A percentile compares a stretch with the other conserved stretches of the same genome.
Evolutionary conservation across 1,140 invertebrate species (phyloP).

Genomic region (Rhynchophorus ferrugineus): DNA sequence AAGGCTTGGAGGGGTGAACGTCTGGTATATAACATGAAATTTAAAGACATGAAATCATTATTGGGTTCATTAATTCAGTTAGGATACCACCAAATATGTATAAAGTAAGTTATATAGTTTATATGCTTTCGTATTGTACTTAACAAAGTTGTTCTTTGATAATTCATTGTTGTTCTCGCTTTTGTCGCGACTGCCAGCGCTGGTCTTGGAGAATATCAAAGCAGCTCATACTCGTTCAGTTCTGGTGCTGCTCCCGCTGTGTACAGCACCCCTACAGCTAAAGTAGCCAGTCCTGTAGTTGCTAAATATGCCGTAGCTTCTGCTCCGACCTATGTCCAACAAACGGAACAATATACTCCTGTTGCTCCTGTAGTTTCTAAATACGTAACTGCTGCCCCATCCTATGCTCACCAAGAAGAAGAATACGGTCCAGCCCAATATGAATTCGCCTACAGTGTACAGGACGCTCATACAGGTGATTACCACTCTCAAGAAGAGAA

Average conservation of each 20-base stretch:
- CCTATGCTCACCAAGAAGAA: constrained; percentile 17
- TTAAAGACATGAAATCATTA: too few species aligned
- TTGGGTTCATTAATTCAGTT: too few species aligned
- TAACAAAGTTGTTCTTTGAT: too few species aligned
- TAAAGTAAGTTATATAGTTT: too few species aligned
- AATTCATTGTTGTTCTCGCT: constrained; percentile 44
- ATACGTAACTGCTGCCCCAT: constrained; percentile 33
- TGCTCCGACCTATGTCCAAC: constrained; percentile 5
- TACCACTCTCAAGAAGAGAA: constrained; percentile 29
- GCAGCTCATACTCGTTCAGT: constrained; percentile 5
- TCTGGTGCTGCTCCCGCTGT: constrained; percentile 6
- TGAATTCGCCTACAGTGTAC: constrained; percentile 25
- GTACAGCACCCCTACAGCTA: constrained; percentile 10
- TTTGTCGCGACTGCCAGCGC: constrained; percentile 42
- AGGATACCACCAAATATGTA: too few species aligned
- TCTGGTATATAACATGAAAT: too few species aligned
- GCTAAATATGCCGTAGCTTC: neutral
- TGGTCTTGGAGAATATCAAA: constrained; percentile 28
- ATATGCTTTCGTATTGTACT: too few species aligned
- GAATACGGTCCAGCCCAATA: constrained; percentile 27
- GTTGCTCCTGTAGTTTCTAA: constrained; percentile 11
- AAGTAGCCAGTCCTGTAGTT: too few species aligned
- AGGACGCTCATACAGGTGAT: constrained; percentile 46
- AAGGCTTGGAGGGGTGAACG: too few species aligned
- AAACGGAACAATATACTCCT: constrained; percentile 33